Base-by-base conservation (phyloP, 92 coral and sea anemone species). In the Phymanthus crucifer region DNA sequence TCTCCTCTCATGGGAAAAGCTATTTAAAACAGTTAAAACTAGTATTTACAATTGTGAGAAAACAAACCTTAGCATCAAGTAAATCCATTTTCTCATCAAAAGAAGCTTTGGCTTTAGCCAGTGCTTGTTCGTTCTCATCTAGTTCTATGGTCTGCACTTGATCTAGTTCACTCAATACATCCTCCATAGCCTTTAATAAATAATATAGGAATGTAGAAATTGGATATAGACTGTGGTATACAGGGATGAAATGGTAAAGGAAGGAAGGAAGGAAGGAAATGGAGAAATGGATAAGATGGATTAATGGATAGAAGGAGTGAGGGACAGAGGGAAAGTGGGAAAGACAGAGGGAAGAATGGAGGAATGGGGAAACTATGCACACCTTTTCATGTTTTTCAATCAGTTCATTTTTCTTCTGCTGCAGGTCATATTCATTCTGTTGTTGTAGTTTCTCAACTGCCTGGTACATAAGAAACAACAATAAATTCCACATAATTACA, bases 301-400 rank as follows among this genome's bases (percentile, higher is more conserved):
- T 38, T 4, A 10, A 10, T 6, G 11, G 48, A 43, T 5, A 43
- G 48, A 43, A 43, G 48, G 48, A 43, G 14, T 6, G 48, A 43
- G 13, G 48, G 48, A 43, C 1, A 43, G 48, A 8, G 0, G 7
- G 48, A 43, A 43, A 1, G 48, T 6, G 1, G 14, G 14, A 43
- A 43, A 1, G 9, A 43, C 9, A 8, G 43, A 38, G 14, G 7
- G 48, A 43, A 43, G n/a, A n/a, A n/a, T n/a, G n/a, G n/a, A n/a
- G n/a, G n/a, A 43, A 43, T 10, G 14, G 13, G 14, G 10, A 14
- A 61, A 24, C 68, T 61, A 27, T 71, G 23, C 72, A 29, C 33
- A 92, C 97, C 90, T 85, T 93, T 84, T 95, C 99, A 43, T 95
- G 99, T 75, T 91, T 88, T 81, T 95, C 99, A 21, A 85, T 88